Evolutionary conservation across 1,140 invertebrate genomes (phyloP), one percentile per base, ranked within the genome.

Genomic region (Drosophila aff.): DNA sequence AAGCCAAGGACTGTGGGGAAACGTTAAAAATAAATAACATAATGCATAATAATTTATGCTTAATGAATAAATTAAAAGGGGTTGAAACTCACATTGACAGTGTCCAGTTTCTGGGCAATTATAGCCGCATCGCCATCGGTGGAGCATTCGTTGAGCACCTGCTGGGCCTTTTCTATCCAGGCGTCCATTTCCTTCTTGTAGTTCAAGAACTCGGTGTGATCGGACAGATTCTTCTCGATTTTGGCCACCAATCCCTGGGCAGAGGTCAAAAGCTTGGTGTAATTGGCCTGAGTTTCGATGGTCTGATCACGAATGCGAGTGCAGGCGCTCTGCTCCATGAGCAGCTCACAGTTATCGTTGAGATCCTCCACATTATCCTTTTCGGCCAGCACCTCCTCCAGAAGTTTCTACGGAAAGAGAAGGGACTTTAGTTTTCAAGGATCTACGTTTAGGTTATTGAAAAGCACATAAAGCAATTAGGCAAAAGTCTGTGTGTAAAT

Each of bases 151-250:
- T 97, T 95, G 7, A 98, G 95, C 5, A 96, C 96, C 18, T 95
- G 95, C 76, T 97, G 96, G 18, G 96, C 96, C 44, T 95, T 95
- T 49, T 95, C 94, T 21, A 98, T 93, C 97, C 97, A 98, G 38
- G 95, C 94, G 67, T 97, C 95, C 76, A 98, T 94, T 82, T 97
- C 96, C 74, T 96, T 95, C 85, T 97, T 97, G 6, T 96, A 96
- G 81, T 97, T 97, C 2, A 97, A 93, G 92, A 98, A 98, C 89
- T 98, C 97, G 0, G 97, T 98, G 68, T 98, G 97, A 92, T 98
- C 97, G 2, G 96, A 96, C 0, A 98, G 92, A 92, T 97, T 97
- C 93, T 98, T 98, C 85, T 98, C 97, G 4, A 97, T 95, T 87
- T 96, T 96, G 2, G 96, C 96, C 2, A 98, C 96, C 21, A 97